Evolutionary conservation across 2,888 invertebrate species (phyloP).

Genomic region (Lamellibrachia columna): DNA sequence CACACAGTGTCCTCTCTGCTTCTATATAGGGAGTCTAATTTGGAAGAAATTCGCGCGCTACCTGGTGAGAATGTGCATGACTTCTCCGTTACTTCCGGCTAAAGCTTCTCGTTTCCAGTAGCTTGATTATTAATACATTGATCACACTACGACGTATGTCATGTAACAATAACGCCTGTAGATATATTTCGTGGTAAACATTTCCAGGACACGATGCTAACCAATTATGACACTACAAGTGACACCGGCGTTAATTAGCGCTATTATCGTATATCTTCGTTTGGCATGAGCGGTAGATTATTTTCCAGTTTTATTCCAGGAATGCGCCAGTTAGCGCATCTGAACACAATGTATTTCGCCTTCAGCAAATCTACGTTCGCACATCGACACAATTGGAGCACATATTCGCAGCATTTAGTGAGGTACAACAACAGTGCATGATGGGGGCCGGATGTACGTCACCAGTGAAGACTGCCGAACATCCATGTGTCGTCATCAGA

Average conservation of each 20-base stretch:
- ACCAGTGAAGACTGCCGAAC: background rate
- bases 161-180: too few species aligned
- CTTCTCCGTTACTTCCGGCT: too few species aligned
- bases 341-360: background rate
- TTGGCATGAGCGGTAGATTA: background rate
- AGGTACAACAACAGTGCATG: background rate
- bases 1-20: too few species aligned
- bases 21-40: too few species aligned
- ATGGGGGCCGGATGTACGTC: background rate
- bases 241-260: background rate
- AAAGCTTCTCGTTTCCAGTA: too few species aligned
- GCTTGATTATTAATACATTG: too few species aligned
- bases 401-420: background rate
- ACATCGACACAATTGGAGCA: background rate
- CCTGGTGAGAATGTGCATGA: too few species aligned
- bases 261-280: background rate
- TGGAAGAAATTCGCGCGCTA: too few species aligned
- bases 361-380: background rate
- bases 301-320: background rate
- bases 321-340: background rate
- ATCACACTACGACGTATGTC: too few species aligned
- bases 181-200: too few species aligned
- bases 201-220: too few species aligned
- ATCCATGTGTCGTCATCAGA: background rate
- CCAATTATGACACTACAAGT: too few species aligned